Percentiles rank a stretch among this genome's conserved stretches.
These are phyloP conservation scores for Tor tambroides DNA, from an alignment of 2,113 vertebrate genomes.

Conservation along the genomic window DNA sequence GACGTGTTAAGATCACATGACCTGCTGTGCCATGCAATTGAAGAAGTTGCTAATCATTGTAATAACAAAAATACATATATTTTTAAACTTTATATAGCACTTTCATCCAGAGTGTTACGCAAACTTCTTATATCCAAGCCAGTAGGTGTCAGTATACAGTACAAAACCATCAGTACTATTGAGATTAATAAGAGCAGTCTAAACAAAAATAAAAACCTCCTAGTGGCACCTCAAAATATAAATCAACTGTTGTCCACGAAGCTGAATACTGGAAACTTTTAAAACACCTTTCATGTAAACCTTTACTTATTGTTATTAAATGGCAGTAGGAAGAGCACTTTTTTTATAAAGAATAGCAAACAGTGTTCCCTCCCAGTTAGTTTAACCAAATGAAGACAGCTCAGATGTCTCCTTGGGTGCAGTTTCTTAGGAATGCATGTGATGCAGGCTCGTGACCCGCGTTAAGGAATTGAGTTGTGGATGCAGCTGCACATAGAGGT, in stretches of 20 bases:
- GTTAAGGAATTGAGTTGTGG: conserved; percentile 73
- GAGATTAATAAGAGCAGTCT: background rate
- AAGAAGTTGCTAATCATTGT: background rate
- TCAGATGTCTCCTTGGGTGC: background rate
- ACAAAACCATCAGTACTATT: background rate
- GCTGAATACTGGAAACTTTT: background rate
- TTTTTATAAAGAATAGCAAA: background rate
- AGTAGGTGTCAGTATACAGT: background rate
- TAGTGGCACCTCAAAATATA: background rate
- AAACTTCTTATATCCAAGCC: background rate
- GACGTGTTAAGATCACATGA: too few species aligned
- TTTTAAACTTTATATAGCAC: background rate
- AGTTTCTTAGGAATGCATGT: conserved; percentile 56
- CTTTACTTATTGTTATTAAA: background rate
- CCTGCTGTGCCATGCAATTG: background rate
- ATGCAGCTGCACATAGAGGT: conserved; percentile 53
- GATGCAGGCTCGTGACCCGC: conserved; percentile 69
- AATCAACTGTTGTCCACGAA: background rate
- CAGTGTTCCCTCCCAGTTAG: background rate
- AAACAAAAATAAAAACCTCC: background rate
- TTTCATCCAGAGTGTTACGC: background rate
- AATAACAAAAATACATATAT: background rate
- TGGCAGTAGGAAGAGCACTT: background rate
- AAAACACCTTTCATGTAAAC: background rate
- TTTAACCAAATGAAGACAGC: background rate